A percentile compares a stretch with the other conserved stretches of the same genome.
Evolutionary conservation across 2,888 invertebrate species (phyloP).

Genomic region (Lagria hirta): DNA sequence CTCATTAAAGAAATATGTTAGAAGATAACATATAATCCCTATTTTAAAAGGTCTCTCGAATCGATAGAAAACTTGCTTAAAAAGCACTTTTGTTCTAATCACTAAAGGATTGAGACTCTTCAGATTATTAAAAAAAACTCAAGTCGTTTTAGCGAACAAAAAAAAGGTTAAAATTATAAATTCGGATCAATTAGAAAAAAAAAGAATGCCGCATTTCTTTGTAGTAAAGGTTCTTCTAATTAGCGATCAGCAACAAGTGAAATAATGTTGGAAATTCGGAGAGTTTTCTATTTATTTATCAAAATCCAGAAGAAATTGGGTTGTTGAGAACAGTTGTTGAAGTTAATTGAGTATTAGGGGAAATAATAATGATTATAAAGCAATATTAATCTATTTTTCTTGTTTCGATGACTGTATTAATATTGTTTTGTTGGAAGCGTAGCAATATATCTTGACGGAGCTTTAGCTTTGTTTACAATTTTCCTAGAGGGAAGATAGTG

Average conservation of each 20-base stretch:
- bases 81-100: slow-evolving; percentile 8
- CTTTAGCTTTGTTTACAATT: slow-evolving; percentile 26
- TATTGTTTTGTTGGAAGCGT: no score
- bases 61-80: slow-evolving; percentile 15
- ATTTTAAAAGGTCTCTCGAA: slow-evolving; percentile 25
- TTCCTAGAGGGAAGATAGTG: slow-evolving; percentile 21
- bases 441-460: slow-evolving; percentile 23
- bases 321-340: no score
- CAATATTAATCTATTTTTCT: no score
- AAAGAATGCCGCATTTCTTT: slow-evolving; percentile 9
- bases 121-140: slow-evolving; percentile 4
- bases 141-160: slow-evolving; percentile 6
- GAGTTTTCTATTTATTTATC: slow-evolving; percentile 11
- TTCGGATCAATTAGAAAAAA: no score
- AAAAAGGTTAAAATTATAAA: no score
- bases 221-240: slow-evolving; percentile 14
- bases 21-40: slow-evolving; percentile 30
- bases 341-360: no score
- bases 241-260: slow-evolving; percentile 9
- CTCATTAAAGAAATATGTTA: slow-evolving; percentile 32
- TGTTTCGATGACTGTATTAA: no score
- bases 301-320: slow-evolving; percentile 10
- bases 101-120: background rate
- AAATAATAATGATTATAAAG: no score
- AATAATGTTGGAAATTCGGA: slow-evolving; percentile 5